These are phyloP conservation scores for Oxyura jamaicensis DNA, from an alignment of 2,113 vertebrate species.

Conservation along the genomic window DNA sequence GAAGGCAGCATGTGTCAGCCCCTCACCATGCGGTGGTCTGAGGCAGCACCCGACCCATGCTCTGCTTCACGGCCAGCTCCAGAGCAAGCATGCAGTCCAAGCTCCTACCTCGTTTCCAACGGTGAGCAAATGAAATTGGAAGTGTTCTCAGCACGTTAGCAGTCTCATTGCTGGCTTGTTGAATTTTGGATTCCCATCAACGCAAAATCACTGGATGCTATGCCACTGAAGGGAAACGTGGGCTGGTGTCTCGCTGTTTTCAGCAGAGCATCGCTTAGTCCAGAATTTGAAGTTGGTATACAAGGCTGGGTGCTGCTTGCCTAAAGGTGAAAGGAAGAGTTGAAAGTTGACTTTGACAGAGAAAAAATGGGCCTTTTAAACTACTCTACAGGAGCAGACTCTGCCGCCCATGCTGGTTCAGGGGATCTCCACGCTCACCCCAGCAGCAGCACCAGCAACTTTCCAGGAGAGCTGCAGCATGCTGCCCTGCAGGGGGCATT, in stretches of 20 bases:
- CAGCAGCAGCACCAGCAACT: rapidly evolving
- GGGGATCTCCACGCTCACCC: rapidly evolving
- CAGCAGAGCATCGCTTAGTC: background rate
- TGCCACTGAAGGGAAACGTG: background rate
- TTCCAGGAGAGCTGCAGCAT: background rate
- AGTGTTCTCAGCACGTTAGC: background rate
- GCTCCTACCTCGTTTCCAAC: background rate
- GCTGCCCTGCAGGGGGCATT: background rate
- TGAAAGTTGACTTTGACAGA: background rate
- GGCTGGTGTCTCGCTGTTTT: background rate
- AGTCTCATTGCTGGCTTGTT: background rate
- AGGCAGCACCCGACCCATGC: background rate
- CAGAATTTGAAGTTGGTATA: background rate
- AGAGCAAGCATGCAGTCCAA: background rate
- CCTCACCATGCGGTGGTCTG: rapidly evolving
- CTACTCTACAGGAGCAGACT: background rate
- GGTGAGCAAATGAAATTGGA: background rate
- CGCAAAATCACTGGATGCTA: background rate
- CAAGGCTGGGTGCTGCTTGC: background rate
- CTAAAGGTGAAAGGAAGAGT: background rate
- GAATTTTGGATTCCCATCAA: background rate
- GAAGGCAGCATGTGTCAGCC: rapidly evolving
- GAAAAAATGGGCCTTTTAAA: background rate
- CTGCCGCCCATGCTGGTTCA: background rate
- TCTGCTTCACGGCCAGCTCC: background rate